Evolutionary conservation across 2,888 invertebrate species (phyloP), one percentile per base, ranked within the genome.

Genomic region (Aplocera efformata): DNA sequence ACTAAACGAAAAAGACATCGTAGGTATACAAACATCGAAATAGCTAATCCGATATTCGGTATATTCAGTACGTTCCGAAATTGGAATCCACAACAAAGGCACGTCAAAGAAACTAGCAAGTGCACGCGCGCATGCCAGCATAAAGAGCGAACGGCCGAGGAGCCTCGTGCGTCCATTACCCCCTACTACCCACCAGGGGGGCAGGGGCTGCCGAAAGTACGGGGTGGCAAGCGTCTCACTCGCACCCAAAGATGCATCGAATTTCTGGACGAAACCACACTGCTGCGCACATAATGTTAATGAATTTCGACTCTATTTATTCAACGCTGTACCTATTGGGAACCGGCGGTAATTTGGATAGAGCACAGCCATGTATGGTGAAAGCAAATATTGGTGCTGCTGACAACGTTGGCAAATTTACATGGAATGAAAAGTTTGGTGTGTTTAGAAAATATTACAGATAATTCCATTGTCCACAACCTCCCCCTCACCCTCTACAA

Each of bases 91-190:
- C 79, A 74, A 75, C 75, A 85, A 85, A 84, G 83, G 76, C 73
- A 79, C 75, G 75, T 77, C 82, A 84, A 85, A 85, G 86, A 86
- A 85, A 84, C 72, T 77, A 76, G 78, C 79, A 79, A 83, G 83
- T 79, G 80, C 77, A 85, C 83, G 86, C 85, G 81, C 82, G 76
- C 78, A 74, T 72, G 78, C 77, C 67, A 64, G 74, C 79, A 78
- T 82, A 83, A 81, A 83, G 81, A 82, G 79, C 74, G 78, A 69
- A 59, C 72, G 74, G 72, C 76, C 73, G 79, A 74, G 72, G 76
- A 79, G 80, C 79, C 78, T 79, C 79, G 71, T 85, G 86, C 86
- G 86, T 86, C 86, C 86, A 84, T 85, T 82, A 82, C 83, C 77
- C 76, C 73, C 73, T 54, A 46, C 56, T 59, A 44, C 58, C 48